Percentiles rank a stretch among this genome's conserved stretches.
Evolutionary conservation across 2,888 invertebrate species (phyloP).

Genomic region (Ophion ellenae): DNA sequence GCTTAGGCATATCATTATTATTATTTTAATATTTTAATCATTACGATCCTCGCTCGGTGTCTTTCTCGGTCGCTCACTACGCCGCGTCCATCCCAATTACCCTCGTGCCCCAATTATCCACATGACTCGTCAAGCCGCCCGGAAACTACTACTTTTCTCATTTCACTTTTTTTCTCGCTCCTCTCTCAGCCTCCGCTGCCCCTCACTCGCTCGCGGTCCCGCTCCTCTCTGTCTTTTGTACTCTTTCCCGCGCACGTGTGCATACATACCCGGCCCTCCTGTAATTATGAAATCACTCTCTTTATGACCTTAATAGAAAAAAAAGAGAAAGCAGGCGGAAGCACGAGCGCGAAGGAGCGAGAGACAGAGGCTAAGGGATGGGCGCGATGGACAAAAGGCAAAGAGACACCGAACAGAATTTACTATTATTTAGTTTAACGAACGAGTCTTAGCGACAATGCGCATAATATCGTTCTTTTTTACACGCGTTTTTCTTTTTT

Average conservation of each 20-base stretch:
- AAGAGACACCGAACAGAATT: not conserved
- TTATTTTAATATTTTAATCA: conserved; percentile 49
- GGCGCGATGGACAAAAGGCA: not conserved
- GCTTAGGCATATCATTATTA: conserved; percentile 18
- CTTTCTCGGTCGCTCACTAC: conserved; percentile 51
- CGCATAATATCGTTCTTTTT: not conserved
- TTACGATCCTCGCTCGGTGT: conserved; percentile 39
- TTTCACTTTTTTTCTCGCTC: conserved; percentile 56
- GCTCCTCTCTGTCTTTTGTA: conserved; percentile 49
- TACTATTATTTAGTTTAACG: not conserved
- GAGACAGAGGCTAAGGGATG: conserved; percentile 23
- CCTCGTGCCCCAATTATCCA: conserved; percentile 66
- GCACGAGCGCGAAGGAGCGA: conserved; percentile 22
- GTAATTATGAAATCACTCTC: conserved; percentile 68
- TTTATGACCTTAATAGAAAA: conserved; percentile 66
- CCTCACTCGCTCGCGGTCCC: conserved; percentile 10
- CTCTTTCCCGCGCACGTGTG: conserved; percentile 37
- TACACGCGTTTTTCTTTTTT: not conserved
- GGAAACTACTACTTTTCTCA: conserved; percentile 66
- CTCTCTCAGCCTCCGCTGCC: conserved; percentile 3
- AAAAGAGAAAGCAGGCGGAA: conserved; percentile 46
- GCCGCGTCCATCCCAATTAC: conserved; percentile 67
- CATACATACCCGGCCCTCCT: conserved; percentile 12
- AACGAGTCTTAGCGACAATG: not conserved
- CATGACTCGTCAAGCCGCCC: conserved; percentile 65